Base-by-base conservation (phyloP, 2,797 vertebrate species). In the Manis pentadactyla region DNA sequence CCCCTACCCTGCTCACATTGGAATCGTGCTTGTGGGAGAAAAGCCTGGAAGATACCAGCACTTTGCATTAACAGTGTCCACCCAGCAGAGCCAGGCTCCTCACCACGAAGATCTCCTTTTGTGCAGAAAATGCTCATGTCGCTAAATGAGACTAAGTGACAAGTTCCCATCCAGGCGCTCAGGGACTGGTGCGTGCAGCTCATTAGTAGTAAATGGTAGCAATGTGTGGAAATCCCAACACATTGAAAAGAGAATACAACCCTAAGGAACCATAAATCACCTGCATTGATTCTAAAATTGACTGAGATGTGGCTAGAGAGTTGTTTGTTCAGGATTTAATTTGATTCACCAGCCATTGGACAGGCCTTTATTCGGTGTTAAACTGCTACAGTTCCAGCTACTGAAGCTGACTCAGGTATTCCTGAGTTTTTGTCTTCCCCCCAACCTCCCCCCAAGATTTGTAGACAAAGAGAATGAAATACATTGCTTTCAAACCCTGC, bases 281-380 rank as follows among this genome's bases (percentile, higher is more conserved):
- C 92, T 90, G 89, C 97, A 97, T 14, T 94, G 93, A 97, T 98
- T 98, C 93, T 96, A 88, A 97, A 98, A 96, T 96, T 96, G 94
- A 96, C 94, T 97, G 94, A 97, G 96, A 96, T 97, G 93, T 91
- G 74, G 95, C 98, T 96, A 42, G 97, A 98, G 77, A 23, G 64
- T 96, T 97, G 96, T 96, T 98, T 98, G 89, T 97, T 98, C 94
- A 96, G 96, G 97, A 97, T 96, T 98, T 98, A 98, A 98, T 98
- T 98, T 97, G 97, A 97, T 97, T 98, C 98, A 96, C 95, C 97
- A 96, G 88, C 90, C 96, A 93, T 84, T 87, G 97, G 97, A 94
- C 84, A 89, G 81, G 84, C 82, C 86, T 97, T 97, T 98, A 97
- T 97, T 96, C 97, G 96, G 93, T 97, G 95, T 98, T 97, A 98